phyloP scores from a whole-genome alignment of 2,888 invertebrate genomes.

The Tetanocera ferruginea region DNA sequence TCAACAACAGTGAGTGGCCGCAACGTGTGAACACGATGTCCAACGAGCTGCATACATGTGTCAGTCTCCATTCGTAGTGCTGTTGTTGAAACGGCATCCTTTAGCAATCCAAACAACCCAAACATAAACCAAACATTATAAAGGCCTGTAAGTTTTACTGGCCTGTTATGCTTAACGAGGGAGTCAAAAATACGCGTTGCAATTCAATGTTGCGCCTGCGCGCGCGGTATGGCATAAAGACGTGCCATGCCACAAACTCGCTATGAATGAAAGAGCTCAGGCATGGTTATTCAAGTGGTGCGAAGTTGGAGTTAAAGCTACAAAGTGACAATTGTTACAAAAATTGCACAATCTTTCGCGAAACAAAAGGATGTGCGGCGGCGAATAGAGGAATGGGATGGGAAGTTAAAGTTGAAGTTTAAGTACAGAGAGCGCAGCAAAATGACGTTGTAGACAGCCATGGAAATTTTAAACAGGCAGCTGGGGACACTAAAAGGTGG shows the following conservation, averaged over 20 bases:
- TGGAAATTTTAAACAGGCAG: constrained; percentile 19
- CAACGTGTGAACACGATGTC: constrained; percentile 35
- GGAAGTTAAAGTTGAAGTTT: neutral
- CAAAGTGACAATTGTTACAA: neutral
- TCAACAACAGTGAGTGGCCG: neutral
- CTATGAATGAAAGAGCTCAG: neutral
- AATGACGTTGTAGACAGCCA: neutral
- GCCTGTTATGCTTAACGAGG: constrained; percentile 66
- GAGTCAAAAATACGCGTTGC: constrained; percentile 63
- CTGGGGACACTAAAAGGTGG: constrained; percentile 67
- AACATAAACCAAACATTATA: neutral
- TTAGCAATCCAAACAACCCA: constrained; percentile 30
- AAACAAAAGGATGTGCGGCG: constrained; percentile 21
- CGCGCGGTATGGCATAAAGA: constrained; percentile 14
- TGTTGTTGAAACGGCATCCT: constrained; percentile 50
- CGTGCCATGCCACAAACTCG: neutral
- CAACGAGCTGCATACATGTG: constrained; percentile 64
- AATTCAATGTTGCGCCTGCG: constrained; percentile 36
- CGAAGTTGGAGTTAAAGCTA: no score
- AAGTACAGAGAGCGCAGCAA: neutral
- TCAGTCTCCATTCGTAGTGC: constrained; percentile 56
- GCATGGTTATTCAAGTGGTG: neutral
- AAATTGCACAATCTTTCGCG: neutral
- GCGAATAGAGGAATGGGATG: neutral
- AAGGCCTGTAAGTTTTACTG: neutral